Base-by-base conservation (phyloP, 2,797 vertebrate species). In the Coendou prehensilis region DNA sequence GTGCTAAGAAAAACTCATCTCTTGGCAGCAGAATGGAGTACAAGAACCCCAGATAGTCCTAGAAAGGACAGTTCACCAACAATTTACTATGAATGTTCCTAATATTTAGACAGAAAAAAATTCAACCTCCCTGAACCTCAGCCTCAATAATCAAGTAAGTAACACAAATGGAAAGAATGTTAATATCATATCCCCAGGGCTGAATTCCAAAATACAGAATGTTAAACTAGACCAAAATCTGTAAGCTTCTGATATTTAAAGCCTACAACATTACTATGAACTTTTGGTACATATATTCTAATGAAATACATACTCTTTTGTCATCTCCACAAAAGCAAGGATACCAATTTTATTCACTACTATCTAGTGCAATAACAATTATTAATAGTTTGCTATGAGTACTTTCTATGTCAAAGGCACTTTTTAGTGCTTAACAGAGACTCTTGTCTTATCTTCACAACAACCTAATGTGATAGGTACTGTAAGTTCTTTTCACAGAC, bases 171-270 rank as follows among this genome's bases (percentile, higher is more conserved):
- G 5, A 69, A 93, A 52, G 18, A 4, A 75, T 28, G 45, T 80
- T 88, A 89, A 90, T 6, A 84, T 37, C 28, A 69, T 33, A 91
- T 73, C 6, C 33, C 45, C 30, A 84, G 50, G 26, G 41, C n/a
- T 78, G 79, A 96, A 59, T 64, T 89, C 56, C 76, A 94, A 97
- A 95, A 80, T 22, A 95, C 6, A 91, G 14, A 94, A 63, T 90
- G 54, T 69, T 63, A 33, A 89, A 84, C 28, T 41, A 87, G 20
- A 81, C 37, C 8, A 87, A 93, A 95, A 86, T 3, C 73, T 59
- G 0, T 83, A 63, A 63, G 71, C 8, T 73, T 71, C 79, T 84
- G 7, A 64, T 4, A 11, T 41, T 6, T 84, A 73, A 84, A 67
- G 10, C 0, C 75, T 6, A 41, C 13, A 41, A 30, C 22, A 84